A percentile compares a stretch with the other conserved stretches of the same genome.
Conservation (phyloP, 1,140 invertebrate genomes). For the Acyrthosiphon pisum region DNA sequence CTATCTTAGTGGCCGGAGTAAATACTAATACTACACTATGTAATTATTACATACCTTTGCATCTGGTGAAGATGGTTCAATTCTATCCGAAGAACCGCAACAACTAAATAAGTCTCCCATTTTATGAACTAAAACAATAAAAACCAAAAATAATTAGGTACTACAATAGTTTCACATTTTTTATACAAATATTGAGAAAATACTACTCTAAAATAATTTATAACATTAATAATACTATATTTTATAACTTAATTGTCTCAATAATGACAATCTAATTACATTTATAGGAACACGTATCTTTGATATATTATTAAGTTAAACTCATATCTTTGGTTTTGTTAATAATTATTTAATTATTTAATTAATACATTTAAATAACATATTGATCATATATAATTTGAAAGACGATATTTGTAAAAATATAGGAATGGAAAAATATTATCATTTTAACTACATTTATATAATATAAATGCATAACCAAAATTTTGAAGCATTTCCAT, state of each 20-base stretch:
- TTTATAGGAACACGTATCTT: too few species aligned
- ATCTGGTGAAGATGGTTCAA: conserved; percentile 58
- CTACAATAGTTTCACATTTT: neutral
- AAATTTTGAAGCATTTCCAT: too few species aligned
- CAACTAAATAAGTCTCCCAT: conserved; percentile 59
- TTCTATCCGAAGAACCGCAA: conserved; percentile 56
- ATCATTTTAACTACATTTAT: too few species aligned
- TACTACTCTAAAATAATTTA: neutral
- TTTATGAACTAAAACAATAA: conserved; percentile 39
- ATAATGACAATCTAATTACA: neutral
- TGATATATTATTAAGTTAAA: too few species aligned
- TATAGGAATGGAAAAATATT: too few species aligned
- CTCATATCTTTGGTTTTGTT: too few species aligned
- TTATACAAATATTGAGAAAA: neutral
- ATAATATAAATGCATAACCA: too few species aligned
- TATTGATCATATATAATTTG: too few species aligned
- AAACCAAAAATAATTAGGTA: neutral
- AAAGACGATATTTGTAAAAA: too few species aligned
- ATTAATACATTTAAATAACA: too few species aligned
- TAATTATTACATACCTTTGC: conserved; percentile 17
- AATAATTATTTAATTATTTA: too few species aligned
- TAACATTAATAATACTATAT: neutral
- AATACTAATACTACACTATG: neutral
- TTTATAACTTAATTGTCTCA: neutral
- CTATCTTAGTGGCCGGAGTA: too few species aligned